Conservation (phyloP, 2,113 vertebrate genomes). For the Puffinus mauretanicus region DNA sequence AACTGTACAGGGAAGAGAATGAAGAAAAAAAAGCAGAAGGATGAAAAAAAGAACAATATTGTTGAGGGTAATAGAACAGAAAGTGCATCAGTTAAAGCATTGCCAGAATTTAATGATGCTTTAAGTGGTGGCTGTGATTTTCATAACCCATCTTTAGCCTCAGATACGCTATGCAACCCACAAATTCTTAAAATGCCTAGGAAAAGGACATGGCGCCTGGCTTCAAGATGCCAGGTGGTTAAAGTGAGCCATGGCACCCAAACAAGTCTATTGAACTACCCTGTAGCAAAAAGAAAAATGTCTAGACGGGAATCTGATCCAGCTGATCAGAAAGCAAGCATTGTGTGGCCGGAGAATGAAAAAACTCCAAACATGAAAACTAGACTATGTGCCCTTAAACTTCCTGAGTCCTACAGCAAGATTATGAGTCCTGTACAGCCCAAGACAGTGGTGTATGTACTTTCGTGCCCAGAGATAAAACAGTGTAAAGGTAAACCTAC, state of each 20-base stretch:
- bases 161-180: slow-evolving; percentile 40
- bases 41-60: neutral
- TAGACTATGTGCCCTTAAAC: slow-evolving; percentile 69
- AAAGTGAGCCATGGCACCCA: slow-evolving; percentile 88
- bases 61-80: neutral
- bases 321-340: slow-evolving; percentile 13
- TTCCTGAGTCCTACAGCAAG: slow-evolving; percentile 76
- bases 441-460: slow-evolving; percentile 83
- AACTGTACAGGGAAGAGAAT: slow-evolving; percentile 65
- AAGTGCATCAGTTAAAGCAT: neutral
- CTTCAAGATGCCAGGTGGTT: slow-evolving; percentile 86
- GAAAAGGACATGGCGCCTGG: slow-evolving; percentile 73
- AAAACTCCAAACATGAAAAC: slow-evolving; percentile 77
- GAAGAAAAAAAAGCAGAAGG: slow-evolving; percentile 49
- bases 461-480: slow-evolving; percentile 78
- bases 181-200: slow-evolving; percentile 49
- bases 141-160: slow-evolving; percentile 33
- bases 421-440: slow-evolving; percentile 83
- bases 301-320: slow-evolving; percentile 34
- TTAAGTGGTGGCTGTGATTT: slow-evolving; percentile 41
- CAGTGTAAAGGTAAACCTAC: slow-evolving; percentile 50
- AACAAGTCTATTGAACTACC: slow-evolving; percentile 73
- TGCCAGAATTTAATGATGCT: slow-evolving; percentile 65
- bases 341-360: slow-evolving; percentile 53
- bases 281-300: slow-evolving; percentile 72